Evolutionary conservation across 2,888 invertebrate genomes (phyloP).

Genomic region (Brachypalpus laphriformis): DNA sequence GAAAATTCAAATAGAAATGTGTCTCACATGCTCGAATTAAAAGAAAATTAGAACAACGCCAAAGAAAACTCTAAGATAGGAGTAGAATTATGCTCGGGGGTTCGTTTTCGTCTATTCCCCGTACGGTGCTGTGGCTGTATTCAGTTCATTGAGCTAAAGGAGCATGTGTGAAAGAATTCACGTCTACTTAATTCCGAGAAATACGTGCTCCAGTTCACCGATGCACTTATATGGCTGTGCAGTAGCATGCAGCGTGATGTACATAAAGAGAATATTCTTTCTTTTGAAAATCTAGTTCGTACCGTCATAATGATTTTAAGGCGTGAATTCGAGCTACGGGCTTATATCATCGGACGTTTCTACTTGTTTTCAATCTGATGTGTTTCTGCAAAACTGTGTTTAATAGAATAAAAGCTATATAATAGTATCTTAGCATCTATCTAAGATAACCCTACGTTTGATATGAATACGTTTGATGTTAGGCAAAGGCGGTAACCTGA

Average conservation of each 20-base stretch:
- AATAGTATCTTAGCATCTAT: too few relatives aligned
- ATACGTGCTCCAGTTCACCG: constrained; percentile 2
- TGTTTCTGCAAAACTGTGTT: not conserved
- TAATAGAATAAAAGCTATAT: too few relatives aligned
- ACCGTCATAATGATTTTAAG: not conserved
- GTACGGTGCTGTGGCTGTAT: not conserved
- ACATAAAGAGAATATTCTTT: not conserved
- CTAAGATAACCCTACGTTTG: not conserved
- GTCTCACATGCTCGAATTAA: not conserved
- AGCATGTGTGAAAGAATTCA: not conserved
- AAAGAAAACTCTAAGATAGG: not conserved
- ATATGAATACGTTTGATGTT: not conserved
- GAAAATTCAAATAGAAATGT: not conserved
- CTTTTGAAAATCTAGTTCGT: not conserved
- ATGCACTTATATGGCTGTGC: not conserved
- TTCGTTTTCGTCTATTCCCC: not conserved
- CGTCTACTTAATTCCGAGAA: constrained; percentile 2
- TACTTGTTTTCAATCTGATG: not conserved
- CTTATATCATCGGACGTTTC: not conserved
- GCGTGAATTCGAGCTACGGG: not conserved
- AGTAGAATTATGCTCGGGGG: not conserved
- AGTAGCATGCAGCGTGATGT: not conserved
- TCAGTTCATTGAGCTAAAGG: not conserved
- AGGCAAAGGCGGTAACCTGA: too few relatives aligned
- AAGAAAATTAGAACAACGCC: not conserved